Evolutionary conservation across 1,140 invertebrate species (phyloP), one percentile per base, ranked within the genome.

Genomic region (Drosophila auraria): DNA sequence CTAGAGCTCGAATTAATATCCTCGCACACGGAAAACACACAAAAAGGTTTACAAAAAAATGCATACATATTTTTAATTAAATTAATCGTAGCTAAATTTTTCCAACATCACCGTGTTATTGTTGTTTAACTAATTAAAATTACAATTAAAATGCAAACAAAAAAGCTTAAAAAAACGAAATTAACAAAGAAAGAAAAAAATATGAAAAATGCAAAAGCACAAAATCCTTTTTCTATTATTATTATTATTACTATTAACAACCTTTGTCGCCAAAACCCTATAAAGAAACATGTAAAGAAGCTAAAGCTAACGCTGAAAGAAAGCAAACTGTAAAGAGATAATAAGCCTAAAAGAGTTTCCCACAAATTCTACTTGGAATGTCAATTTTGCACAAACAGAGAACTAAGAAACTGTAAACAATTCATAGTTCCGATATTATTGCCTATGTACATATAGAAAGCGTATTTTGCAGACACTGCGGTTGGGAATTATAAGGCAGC

Each of bases 91-190:
- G 87, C 62, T 80, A 79, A 82, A 90, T 82, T 90, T 86, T 83
- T 84, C 60, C 64, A 72, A 90, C 86, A 86, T 86, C 86, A 90
- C 82, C 66, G 54, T 90, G 86, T 84, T 84, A 90, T 84, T 89
- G 82, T 90, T 90, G 86, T 89, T 83, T 73, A 82, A 80, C 56
- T 71, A 79, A 84, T 72, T 78, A 38, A 1, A 60, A 71, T 72
- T 81, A 38, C 3, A 60, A 71, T 36, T 44, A 58, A 62, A 80
- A 42, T 23, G 30, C 40, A 56, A 58, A 69, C n/a, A 11, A 42
- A 65, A 65, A 82, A 23, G 33, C 33, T 36, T 17, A 59, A 64
- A 73, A 44, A 42, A 36, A 59, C 17, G 44, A 70, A 42, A 49
- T 47, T 53, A 58, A 59, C 54, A 57, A 50, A 63, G 59, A 57